phyloP scores from a whole-genome alignment of 2,888 invertebrate species.

The Sesia bembeciformis region DNA sequence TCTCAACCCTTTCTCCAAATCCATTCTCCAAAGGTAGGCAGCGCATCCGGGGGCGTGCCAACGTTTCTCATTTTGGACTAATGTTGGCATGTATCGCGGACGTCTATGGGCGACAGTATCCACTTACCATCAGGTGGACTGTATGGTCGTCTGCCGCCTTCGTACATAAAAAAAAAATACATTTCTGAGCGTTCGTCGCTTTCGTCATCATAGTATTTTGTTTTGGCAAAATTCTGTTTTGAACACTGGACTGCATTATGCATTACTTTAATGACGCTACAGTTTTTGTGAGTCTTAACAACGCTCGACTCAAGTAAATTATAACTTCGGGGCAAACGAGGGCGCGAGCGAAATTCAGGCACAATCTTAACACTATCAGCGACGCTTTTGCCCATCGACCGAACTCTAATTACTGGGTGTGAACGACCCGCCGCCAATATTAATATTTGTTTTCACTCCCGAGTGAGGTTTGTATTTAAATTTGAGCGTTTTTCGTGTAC shows the following conservation, averaged over 20 bases:
- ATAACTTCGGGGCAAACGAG: constrained; percentile 39
- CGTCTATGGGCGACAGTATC: too few species aligned
- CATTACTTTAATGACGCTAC: neutral
- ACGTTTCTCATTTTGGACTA: too few species aligned
- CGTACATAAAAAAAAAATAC: too few species aligned
- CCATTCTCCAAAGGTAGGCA: too few species aligned
- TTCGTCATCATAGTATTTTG: too few species aligned
- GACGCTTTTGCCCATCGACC: constrained; percentile 9
- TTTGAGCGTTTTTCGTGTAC: constrained; percentile 41
- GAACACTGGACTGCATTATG: neutral
- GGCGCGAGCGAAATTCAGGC: constrained; percentile 30
- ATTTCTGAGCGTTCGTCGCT: too few species aligned
- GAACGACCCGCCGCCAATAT: constrained; percentile 46
- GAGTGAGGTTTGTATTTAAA: constrained; percentile 34
- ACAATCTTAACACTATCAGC: constrained; percentile 47
- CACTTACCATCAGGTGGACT: too few species aligned
- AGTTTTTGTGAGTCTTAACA: neutral
- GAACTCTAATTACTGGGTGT: constrained; percentile 20
- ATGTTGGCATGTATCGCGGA: too few species aligned
- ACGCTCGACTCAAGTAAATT: constrained; percentile 36
- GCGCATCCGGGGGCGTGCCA: too few species aligned
- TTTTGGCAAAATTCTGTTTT: neutral
- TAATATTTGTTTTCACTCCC: constrained; percentile 66
- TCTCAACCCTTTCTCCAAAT: too few species aligned
- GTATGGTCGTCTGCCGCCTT: too few species aligned